Conservation (phyloP, 2,888 invertebrate genomes). For the Trachelus stipa region DNA sequence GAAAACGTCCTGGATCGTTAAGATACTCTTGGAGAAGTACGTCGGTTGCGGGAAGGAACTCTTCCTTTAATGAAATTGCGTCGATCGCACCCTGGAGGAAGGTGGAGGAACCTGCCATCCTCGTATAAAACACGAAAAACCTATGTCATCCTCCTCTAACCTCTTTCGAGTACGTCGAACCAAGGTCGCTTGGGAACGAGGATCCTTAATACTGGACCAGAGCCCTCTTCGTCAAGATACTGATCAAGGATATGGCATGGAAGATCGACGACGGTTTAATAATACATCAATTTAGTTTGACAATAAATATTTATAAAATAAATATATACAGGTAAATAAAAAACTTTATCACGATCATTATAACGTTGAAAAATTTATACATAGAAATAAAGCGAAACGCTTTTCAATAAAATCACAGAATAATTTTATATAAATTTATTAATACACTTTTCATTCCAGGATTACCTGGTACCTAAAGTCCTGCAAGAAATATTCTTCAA, state of each 20-base stretch:
- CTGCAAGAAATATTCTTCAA: background rate
- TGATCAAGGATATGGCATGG: background rate
- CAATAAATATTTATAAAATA: background rate
- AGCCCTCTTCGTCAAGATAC: background rate
- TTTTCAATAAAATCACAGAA: background rate
- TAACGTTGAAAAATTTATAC: background rate
- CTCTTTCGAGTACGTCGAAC: background rate
- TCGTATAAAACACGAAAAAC: slow-evolving; percentile 10
- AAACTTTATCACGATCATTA: too few relatives aligned
- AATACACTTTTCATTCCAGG: background rate
- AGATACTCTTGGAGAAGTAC: slow-evolving; percentile 21
- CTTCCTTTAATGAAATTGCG: slow-evolving; percentile 32
- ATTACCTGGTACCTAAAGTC: background rate
- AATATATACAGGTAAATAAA: too few relatives aligned
- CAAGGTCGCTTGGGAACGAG: background rate
- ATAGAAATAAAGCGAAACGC: background rate
- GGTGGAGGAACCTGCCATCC: background rate
- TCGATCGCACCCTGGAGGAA: slow-evolving; percentile 12
- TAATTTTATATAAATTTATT: background rate
- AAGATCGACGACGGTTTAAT: background rate
- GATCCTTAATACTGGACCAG: background rate
- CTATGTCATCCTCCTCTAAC: slow-evolving; percentile 18
- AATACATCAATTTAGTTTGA: background rate
- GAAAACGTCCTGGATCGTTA: slow-evolving; percentile 24
- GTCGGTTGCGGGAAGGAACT: slow-evolving; percentile 9